Conservation (phyloP, 1,140 invertebrate genomes). For the Tenebrio molitor region DNA sequence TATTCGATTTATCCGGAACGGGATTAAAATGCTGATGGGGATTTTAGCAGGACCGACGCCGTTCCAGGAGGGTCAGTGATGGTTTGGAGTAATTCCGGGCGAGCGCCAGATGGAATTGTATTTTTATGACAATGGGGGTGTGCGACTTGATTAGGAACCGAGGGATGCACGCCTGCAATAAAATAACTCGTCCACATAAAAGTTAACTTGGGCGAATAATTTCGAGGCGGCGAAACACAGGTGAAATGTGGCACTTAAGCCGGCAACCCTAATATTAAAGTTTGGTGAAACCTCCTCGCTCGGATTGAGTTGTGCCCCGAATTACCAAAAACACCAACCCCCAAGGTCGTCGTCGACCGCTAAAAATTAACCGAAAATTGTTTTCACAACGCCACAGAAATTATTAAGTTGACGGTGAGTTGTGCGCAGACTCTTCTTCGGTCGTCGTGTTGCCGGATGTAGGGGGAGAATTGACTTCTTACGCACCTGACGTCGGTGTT, state of each 20-base stretch:
- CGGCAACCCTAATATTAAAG: conserved; percentile 34
- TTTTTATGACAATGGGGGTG: conserved; percentile 36
- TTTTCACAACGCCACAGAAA: no score
- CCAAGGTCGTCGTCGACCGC: no score
- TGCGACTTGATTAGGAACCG: conserved; percentile 25
- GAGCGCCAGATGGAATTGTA: conserved; percentile 21
- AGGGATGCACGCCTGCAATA: conserved; percentile 36
- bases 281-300: neutral
- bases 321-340: neutral
- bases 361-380: no score
- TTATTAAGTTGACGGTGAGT: no score
- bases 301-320: conserved; percentile 15
- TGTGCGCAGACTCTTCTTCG: no score
- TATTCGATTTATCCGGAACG: neutral
- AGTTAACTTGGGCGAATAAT: conserved; percentile 39
- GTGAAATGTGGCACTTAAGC: conserved; percentile 32
- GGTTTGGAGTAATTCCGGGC: conserved; percentile 4
- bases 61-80: neutral
- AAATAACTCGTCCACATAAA: conserved; percentile 34
- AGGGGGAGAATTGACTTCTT: no score
- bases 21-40: neutral
- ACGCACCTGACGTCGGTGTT: neutral
- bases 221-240: conserved; percentile 37
- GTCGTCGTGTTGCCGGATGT: no score
- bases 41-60: neutral